Percentiles rank a stretch among this genome's conserved stretches.
Conservation (phyloP, 1,140 invertebrate genomes). For the Heliconius eleuchia region DNA sequence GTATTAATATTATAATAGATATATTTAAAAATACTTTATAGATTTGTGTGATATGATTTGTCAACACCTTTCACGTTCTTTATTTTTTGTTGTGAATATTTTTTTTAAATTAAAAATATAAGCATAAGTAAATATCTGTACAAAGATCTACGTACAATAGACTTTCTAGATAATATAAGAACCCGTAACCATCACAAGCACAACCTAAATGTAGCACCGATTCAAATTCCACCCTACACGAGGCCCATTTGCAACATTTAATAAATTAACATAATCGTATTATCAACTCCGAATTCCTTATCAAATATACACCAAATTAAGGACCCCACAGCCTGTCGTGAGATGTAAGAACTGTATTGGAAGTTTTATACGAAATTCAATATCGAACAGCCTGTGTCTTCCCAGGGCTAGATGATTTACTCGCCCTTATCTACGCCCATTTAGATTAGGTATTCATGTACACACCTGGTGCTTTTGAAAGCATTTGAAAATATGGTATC, state of each 20-base stretch:
- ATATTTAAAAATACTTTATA: too few relatives aligned
- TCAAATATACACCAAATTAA: slow-evolving; percentile 49
- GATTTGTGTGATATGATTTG: too few relatives aligned
- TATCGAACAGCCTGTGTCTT: slow-evolving; percentile 65
- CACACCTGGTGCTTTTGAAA: slow-evolving; percentile 74
- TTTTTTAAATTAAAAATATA: too few relatives aligned
- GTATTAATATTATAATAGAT: too few relatives aligned
- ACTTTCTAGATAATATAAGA: neutral
- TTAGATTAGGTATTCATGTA: slow-evolving; percentile 77
- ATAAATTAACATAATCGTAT: slow-evolving; percentile 21
- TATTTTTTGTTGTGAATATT: too few relatives aligned
- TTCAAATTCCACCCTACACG: neutral
- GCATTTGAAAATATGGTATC: slow-evolving; percentile 43
- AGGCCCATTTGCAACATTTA: slow-evolving; percentile 5
- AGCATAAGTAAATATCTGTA: too few relatives aligned
- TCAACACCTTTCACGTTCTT: too few relatives aligned
- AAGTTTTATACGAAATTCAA: slow-evolving; percentile 56
- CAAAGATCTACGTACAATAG: too few relatives aligned
- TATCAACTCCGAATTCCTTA: slow-evolving; percentile 28
- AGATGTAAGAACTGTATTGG: slow-evolving; percentile 47
- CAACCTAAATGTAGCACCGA: neutral
- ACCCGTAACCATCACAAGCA: neutral
- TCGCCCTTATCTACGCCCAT: slow-evolving; percentile 67
- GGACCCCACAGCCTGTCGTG: slow-evolving; percentile 41
- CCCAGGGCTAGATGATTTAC: slow-evolving; percentile 74